Conservation (phyloP, 2,113 vertebrate genomes). For the Rutilus rutilus region DNA sequence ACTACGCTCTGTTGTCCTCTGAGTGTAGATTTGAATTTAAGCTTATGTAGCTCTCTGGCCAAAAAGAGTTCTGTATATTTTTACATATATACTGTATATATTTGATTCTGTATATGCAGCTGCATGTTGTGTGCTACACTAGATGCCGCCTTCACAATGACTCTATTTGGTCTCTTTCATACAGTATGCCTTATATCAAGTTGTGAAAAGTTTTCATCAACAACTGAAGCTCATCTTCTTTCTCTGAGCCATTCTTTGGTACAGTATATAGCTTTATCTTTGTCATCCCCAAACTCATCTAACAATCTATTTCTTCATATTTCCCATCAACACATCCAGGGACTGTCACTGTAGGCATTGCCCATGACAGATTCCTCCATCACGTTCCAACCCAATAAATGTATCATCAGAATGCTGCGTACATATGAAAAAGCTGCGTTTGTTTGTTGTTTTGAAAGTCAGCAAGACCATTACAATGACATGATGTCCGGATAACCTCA, state of each 20-base stretch:
- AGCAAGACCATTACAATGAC: neutral
- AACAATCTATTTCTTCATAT: neutral
- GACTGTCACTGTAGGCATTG: neutral
- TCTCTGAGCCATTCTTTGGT: neutral
- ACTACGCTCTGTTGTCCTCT: neutral
- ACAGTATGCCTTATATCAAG: neutral
- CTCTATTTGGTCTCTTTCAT: neutral
- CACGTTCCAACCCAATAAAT: neutral
- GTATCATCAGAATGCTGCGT: neutral
- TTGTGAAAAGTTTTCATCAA: neutral
- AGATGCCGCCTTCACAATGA: neutral
- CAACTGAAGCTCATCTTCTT: slow-evolving; percentile 7
- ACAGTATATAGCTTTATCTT: slow-evolving; percentile 10
- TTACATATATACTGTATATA: slow-evolving; percentile 5
- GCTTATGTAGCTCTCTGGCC: neutral
- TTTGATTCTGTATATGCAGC: neutral
- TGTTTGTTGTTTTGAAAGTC: neutral
- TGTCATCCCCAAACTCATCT: neutral
- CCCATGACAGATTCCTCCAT: neutral
- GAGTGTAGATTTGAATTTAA: neutral
- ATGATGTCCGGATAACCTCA: neutral
- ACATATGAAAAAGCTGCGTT: neutral
- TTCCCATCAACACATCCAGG: neutral
- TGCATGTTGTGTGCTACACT: neutral
- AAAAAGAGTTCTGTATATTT: neutral